Percentiles rank a stretch among this genome's conserved stretches.
These are phyloP conservation scores for Eupelmus urozonus DNA, from an alignment of 2,888 invertebrate genomes.

Conservation along the genomic window DNA sequence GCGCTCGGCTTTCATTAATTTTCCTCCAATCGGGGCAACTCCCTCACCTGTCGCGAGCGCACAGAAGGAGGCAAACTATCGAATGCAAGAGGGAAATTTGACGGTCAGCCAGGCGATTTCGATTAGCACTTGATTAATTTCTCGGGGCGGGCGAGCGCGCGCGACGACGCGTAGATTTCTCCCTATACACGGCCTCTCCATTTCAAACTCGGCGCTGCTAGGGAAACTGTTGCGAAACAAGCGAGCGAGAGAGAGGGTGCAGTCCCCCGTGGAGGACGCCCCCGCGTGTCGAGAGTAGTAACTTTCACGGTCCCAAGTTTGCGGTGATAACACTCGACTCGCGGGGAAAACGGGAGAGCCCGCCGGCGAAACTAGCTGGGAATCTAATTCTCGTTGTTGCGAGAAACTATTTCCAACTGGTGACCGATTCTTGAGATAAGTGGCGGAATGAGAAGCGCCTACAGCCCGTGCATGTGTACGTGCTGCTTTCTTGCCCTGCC, in stretches of 20 bases:
- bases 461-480: neutral
- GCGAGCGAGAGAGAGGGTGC: constrained; percentile 21
- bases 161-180: no score
- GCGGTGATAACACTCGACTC: constrained; percentile 58
- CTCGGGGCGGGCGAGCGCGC: constrained; percentile 33
- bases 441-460: constrained; percentile 48
- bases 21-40: no score
- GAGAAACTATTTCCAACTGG: constrained; percentile 54
- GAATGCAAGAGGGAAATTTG: constrained; percentile 44
- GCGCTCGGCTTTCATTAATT: no score
- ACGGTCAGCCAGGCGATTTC: constrained; percentile 26
- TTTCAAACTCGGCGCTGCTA: constrained; percentile 3
- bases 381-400: constrained; percentile 59
- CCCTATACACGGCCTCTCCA: neutral
- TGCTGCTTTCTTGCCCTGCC: neutral
- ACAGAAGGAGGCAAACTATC: constrained; percentile 25
- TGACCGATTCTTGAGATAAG: constrained; percentile 60
- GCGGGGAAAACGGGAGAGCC: constrained; percentile 46
- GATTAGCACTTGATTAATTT: constrained; percentile 58
- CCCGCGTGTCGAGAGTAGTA: constrained; percentile 52
- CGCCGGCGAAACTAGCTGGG: constrained; percentile 40
- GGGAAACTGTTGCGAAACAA: constrained; percentile 55
- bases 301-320: constrained; percentile 58
- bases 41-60: no score
- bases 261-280: neutral